A percentile compares a stretch with the other conserved stretches of the same genome.
Conservation (phyloP, 2,888 invertebrate genomes). For the Mimachlamys varia region DNA sequence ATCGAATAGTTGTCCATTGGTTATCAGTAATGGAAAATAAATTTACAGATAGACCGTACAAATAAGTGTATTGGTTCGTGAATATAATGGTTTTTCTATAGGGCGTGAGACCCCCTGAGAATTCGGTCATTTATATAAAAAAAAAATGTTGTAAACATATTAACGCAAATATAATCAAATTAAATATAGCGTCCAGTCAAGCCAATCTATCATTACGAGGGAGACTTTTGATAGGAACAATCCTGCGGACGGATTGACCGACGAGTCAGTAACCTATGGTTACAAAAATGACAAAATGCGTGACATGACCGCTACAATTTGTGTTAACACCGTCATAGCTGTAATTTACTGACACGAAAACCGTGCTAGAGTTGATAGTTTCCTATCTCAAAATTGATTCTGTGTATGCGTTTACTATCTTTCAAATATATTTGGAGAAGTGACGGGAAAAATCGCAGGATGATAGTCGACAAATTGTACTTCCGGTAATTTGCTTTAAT, state of each 20-base stretch:
- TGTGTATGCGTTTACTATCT: background rate
- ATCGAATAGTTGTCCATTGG: background rate
- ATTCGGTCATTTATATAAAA: constrained; percentile 20
- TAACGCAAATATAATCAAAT: constrained; percentile 4
- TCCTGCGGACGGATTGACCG: background rate
- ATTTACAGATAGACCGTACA: background rate
- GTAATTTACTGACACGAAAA: background rate
- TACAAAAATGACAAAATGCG: background rate
- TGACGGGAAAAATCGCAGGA: background rate
- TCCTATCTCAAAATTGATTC: background rate
- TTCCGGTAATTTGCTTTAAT: background rate
- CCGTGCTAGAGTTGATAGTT: background rate
- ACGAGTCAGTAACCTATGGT: background rate
- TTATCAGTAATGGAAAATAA: background rate
- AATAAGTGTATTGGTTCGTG: constrained; percentile 14
- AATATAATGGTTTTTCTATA: background rate
- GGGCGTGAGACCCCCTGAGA: background rate
- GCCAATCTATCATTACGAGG: background rate
- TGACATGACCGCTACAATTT: background rate
- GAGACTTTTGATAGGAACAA: background rate
- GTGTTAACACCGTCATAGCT: background rate
- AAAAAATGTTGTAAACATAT: background rate
- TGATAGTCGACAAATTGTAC: background rate
- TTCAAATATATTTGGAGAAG: background rate
- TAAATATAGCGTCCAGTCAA: constrained; percentile 1